Conservation (phyloP, 2,113 vertebrate genomes). For the Sisor rabdophorus region DNA sequence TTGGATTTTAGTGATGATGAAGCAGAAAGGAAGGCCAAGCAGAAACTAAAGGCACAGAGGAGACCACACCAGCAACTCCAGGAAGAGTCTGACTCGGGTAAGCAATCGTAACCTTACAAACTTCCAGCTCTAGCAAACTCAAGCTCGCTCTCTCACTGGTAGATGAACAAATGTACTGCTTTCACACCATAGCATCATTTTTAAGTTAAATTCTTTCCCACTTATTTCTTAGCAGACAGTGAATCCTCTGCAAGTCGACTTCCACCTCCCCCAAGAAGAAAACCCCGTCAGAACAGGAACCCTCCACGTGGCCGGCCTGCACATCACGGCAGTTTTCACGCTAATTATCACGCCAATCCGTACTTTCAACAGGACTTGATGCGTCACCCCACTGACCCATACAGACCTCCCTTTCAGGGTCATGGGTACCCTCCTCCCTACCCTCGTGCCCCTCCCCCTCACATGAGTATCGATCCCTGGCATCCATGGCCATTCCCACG, state of each 20-base stretch:
- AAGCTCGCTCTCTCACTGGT: background rate
- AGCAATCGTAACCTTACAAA: background rate
- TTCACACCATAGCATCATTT: background rate
- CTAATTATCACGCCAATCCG: slow-evolving; percentile 37
- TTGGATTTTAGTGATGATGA: slow-evolving; percentile 97
- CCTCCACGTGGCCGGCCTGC: slow-evolving; percentile 9
- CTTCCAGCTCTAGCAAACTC: background rate
- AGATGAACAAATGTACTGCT: background rate
- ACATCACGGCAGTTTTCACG: slow-evolving; percentile 32
- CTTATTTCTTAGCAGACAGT: slow-evolving; percentile 32
- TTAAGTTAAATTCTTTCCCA: background rate
- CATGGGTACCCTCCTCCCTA: slow-evolving; percentile 55
- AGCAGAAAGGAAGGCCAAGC: slow-evolving; percentile 81
- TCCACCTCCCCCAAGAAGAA: slow-evolving; percentile 21
- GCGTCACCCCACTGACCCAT: slow-evolving; percentile 42
- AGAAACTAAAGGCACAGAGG: slow-evolving; percentile 70
- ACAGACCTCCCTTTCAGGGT: slow-evolving; percentile 52
- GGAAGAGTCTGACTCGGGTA: slow-evolving; percentile 43
- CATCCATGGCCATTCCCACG: slow-evolving; percentile 33
- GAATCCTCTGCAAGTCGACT: slow-evolving; percentile 8
- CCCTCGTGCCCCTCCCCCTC: slow-evolving; percentile 47
- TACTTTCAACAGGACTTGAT: slow-evolving; percentile 35
- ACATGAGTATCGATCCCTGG: slow-evolving; percentile 42
- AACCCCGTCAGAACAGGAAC: slow-evolving; percentile 40
- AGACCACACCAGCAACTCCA: slow-evolving; percentile 52